phyloP scores from a whole-genome alignment of 2,888 invertebrate genomes.

The Panorpa germanica region DNA sequence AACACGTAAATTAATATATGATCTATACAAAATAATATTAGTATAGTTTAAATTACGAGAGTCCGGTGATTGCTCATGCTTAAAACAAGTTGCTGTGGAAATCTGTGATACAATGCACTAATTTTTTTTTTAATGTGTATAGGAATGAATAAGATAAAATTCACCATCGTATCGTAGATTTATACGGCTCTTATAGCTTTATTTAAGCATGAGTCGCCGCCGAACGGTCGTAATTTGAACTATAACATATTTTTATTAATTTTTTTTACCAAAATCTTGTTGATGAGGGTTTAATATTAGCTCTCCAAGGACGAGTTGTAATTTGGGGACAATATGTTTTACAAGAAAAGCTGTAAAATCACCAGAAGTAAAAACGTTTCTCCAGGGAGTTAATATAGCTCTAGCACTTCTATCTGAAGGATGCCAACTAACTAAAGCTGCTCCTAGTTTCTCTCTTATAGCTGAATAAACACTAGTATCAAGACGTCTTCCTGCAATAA shows the following conservation, averaged over 20 bases:
- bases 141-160: too few relatives aligned
- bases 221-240: too few relatives aligned
- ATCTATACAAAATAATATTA: constrained; percentile 8
- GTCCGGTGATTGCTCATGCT: too few relatives aligned
- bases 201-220: too few relatives aligned
- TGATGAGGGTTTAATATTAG: constrained; percentile 53
- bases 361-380: constrained; percentile 48
- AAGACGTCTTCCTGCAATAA: constrained; percentile 24
- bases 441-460: constrained; percentile 78
- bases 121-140: neutral
- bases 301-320: constrained; percentile 49
- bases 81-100: constrained; percentile 3
- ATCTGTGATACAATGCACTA: constrained; percentile 2
- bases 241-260: constrained; percentile 3
- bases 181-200: too few relatives aligned
- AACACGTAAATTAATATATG: constrained; percentile 4
- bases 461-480: constrained; percentile 59
- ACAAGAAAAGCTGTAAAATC: constrained; percentile 65
- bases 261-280: constrained; percentile 36
- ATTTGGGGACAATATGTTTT: constrained; percentile 77
- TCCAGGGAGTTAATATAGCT: constrained; percentile 84
- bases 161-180: too few relatives aligned
- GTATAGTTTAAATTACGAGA: too few relatives aligned
- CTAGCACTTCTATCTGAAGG: constrained; percentile 88
- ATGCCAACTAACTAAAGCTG: constrained; percentile 85